Percentiles rank a stretch among this genome's conserved stretches.
Evolutionary conservation across 1,140 invertebrate species (phyloP).

Genomic region (Magallana gigas): DNA sequence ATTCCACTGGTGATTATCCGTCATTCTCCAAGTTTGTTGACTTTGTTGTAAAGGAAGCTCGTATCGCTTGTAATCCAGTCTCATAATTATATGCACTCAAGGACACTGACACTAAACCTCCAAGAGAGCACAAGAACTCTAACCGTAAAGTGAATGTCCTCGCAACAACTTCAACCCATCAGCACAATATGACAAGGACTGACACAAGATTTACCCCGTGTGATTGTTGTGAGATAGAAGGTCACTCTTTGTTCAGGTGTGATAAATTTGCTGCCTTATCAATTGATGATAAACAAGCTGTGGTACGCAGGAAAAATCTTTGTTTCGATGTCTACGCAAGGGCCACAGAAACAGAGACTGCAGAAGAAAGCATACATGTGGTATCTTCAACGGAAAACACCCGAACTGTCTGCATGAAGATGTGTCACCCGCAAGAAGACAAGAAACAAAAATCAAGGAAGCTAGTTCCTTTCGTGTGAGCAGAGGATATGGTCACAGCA

Average conservation of each 20-base stretch:
- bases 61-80: conserved; percentile 54
- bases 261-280: neutral
- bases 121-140: neutral
- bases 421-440: neutral
- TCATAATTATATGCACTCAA: conserved; percentile 48
- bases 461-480: neutral
- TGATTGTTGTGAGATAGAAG: conserved; percentile 44
- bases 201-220: neutral
- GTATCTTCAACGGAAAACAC: conserved; percentile 46
- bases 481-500: neutral
- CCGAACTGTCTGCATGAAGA: conserved; percentile 57
- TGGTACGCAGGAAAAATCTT: no score
- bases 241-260: conserved; percentile 52
- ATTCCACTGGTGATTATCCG: conserved; percentile 22
- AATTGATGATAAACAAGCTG: no score
- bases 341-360: no score
- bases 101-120: neutral
- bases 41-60: conserved; percentile 51
- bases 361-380: conserved; percentile 27
- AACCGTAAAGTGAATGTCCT: neutral
- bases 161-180: neutral
- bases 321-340: no score
- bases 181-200: neutral
- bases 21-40: conserved; percentile 48
- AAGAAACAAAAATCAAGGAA: neutral